Conservation (phyloP, 2,888 invertebrate genomes). For the Neocrepidodera transversa region DNA sequence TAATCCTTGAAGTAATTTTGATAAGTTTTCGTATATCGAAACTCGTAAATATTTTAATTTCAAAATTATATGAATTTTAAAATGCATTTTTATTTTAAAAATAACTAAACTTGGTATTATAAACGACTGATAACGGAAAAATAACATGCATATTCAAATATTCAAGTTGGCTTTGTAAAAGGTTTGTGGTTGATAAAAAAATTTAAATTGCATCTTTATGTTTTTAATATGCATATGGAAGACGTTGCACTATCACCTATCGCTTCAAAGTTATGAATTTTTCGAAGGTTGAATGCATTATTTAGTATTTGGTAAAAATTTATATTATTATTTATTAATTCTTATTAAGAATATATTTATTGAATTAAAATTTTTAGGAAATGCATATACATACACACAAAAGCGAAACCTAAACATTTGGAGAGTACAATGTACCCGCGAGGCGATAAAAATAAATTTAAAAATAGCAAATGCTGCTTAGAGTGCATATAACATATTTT, state of each 20-base stretch:
- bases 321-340: no score
- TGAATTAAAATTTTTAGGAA: conserved; percentile 13
- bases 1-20: not conserved
- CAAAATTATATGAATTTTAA: not conserved
- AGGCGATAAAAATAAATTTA: conserved; percentile 50
- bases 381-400: conserved; percentile 13
- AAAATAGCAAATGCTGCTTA: conserved; percentile 51
- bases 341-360: not conserved
- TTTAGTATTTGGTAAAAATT: no score
- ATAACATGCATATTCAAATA: conserved; percentile 6
- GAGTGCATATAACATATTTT: conserved; percentile 54
- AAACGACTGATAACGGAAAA: not conserved
- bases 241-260: not conserved
- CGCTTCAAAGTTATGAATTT: not conserved
- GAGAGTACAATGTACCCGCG: conserved; percentile 48
- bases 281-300: not conserved
- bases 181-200: not conserved
- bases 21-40: not conserved
- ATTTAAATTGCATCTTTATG: not conserved
- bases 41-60: not conserved
- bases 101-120: conserved; percentile 5
- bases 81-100: not conserved
- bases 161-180: not conserved
- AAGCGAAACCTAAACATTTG: conserved; percentile 38
- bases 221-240: not conserved